phyloP scores from a whole-genome alignment of 2,113 vertebrate genomes.

The Pycnonotus jocosus region DNA sequence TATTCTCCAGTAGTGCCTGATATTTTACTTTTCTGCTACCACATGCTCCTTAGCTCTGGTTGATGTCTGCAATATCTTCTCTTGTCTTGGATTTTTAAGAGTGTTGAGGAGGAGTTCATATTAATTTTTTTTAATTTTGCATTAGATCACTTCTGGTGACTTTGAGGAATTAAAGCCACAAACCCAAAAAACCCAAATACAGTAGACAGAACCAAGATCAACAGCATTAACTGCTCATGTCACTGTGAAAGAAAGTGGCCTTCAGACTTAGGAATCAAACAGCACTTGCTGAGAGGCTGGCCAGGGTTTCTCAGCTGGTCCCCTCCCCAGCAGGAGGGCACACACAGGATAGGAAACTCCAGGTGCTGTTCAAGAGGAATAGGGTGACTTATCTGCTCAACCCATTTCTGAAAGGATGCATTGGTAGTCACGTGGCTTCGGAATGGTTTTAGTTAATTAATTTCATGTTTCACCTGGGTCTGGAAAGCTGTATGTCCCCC shows the following conservation, averaged over 20 bases:
- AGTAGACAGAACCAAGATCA: background rate
- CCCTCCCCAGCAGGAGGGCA: background rate
- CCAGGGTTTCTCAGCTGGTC: background rate
- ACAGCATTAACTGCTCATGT: background rate
- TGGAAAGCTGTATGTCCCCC: background rate
- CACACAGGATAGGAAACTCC: background rate
- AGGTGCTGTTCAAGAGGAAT: background rate
- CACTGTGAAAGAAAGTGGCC: background rate
- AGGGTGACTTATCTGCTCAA: background rate
- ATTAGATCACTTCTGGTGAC: background rate
- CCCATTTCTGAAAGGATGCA: background rate
- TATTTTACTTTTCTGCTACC: background rate
- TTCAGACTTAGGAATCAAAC: background rate
- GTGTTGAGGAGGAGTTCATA: background rate
- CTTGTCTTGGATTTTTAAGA: background rate
- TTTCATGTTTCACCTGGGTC: background rate
- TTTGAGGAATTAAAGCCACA: background rate
- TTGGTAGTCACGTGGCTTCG: background rate
- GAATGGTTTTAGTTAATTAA: background rate
- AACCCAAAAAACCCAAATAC: background rate
- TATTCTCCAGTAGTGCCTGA: background rate
- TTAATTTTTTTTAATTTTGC: background rate
- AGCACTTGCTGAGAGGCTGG: background rate
- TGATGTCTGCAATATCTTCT: background rate
- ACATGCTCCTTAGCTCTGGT: background rate